Percentiles rank a stretch among this genome's conserved stretches.
phyloP scores from a whole-genome alignment of 2,113 vertebrate genomes.

The Machaerirhynchus nigripectus region DNA sequence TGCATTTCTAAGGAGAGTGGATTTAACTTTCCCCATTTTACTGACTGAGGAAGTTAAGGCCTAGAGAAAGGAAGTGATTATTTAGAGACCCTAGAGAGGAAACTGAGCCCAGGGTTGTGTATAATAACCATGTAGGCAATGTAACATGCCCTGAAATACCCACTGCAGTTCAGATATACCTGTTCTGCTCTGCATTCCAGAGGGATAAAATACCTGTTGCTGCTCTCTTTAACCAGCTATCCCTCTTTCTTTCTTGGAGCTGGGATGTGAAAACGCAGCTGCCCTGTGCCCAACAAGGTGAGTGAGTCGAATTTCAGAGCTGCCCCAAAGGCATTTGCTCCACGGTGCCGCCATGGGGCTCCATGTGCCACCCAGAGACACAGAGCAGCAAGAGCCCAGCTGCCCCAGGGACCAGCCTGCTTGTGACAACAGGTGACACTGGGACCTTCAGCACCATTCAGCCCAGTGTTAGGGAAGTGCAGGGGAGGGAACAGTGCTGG shows the following conservation, averaged over 20 bases:
- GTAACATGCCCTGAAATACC: not conserved
- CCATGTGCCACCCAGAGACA: not conserved
- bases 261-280: not conserved
- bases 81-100: not conserved
- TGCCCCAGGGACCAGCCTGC: not conserved
- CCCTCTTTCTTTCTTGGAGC: not conserved
- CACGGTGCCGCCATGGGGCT: not conserved
- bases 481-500: not conserved
- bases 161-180: not conserved
- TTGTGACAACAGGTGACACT: not conserved
- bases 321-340: not conserved
- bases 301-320: not conserved
- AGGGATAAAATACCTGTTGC: not conserved
- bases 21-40: not conserved
- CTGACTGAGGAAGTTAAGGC: not conserved
- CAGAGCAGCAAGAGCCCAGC: not conserved
- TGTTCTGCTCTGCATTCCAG: not conserved
- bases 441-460: not conserved
- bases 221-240: not conserved
- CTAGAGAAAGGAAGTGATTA: constrained; percentile 1
- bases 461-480: not conserved
- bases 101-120: not conserved
- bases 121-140: not conserved
- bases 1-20: not conserved
- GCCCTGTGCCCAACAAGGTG: not conserved